Base-by-base conservation (phyloP, 1,140 invertebrate genomes). In the Sarcophaga peregrina region DNA sequence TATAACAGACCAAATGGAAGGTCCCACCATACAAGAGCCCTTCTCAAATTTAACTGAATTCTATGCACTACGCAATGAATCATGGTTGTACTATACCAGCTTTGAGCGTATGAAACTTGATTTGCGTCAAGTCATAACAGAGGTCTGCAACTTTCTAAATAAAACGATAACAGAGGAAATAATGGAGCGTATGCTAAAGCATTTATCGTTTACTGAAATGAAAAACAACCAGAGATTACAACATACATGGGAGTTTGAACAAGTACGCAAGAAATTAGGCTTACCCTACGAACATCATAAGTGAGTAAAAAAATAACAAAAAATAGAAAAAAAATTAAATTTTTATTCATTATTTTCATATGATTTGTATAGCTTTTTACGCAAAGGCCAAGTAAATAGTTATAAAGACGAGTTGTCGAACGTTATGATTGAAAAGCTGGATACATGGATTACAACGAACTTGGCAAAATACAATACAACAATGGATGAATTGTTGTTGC, bases 61-160 rank as follows among this genome's bases (percentile, higher is more conserved):
- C 0, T 96, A 95, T 94, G 87, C 92, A 3, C 85, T 91, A n/a
- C 91, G 93, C 84, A 84, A 95, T 85, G 92, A 96, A 86, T 92
- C 93, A 8, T 96, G 96, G 89, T 84, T 96, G 46, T 88, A 95
- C 1, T 96, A 96, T 86, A 88, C 96, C n/a, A 96, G 95, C 86
- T 97, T 96, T 85, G 96, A 97, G 91, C 93, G 95, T 81, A 94
- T 89, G 88, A 89, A 89, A 48, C 81, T 20, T 6, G 83, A 89
- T 86, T 80, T 89, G 1, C 47, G 84, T 0, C 72, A 76, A 7
- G 85, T 89, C 1, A 84, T 89, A 10, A 82, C 81, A 0, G 84
- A 89, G 8, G 62, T 89, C 0, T 86, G 84, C 17, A 37, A 50
- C 2, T 89, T 89, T 80, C 80, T 89, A 0, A 68, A 86, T n/a